Percentiles rank a stretch among this genome's conserved stretches.
phyloP scores from a whole-genome alignment of 2,888 invertebrate species.

The Polydrusus pterygomalis region DNA sequence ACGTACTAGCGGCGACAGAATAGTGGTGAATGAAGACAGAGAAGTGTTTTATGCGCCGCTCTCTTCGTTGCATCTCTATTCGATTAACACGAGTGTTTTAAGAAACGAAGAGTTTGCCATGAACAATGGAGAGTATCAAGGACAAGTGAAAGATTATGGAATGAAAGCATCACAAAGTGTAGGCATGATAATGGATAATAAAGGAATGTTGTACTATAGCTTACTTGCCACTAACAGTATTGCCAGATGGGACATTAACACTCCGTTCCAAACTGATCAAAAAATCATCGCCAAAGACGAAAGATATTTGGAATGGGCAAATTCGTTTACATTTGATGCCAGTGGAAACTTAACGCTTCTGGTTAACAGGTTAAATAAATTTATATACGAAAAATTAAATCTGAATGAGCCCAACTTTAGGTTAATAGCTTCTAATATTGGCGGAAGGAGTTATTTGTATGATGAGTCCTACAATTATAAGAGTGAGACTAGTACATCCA shows the following conservation, averaged over 20 bases:
- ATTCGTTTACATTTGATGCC: constrained; percentile 81
- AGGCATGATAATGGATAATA: constrained; percentile 84
- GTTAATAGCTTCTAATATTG: constrained; percentile 77
- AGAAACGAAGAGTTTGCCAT: constrained; percentile 74
- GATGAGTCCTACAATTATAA: constrained; percentile 64
- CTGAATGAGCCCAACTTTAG: constrained; percentile 79
- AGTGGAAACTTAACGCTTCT: constrained; percentile 80
- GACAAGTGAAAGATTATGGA: constrained; percentile 76
- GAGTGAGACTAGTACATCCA: constrained; percentile 36
- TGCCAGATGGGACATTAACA: constrained; percentile 81
- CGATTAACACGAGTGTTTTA: constrained; percentile 78
- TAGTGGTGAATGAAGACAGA: constrained; percentile 64
- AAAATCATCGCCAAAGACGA: constrained; percentile 80
- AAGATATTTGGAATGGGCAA: constrained; percentile 81
- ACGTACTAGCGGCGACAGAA: constrained; percentile 55
- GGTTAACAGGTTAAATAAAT: constrained; percentile 81
- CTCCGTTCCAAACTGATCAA: constrained; percentile 76
- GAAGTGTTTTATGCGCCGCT: constrained; percentile 82
- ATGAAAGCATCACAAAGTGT: constrained; percentile 81
- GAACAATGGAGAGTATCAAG: constrained; percentile 62
- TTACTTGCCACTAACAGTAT: constrained; percentile 81
- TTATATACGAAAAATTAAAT: constrained; percentile 77
- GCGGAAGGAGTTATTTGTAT: constrained; percentile 80
- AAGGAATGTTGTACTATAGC: constrained; percentile 82
- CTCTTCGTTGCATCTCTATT: constrained; percentile 80